phyloP scores from a whole-genome alignment of 2,113 vertebrate species.

The Indicator indicator region DNA sequence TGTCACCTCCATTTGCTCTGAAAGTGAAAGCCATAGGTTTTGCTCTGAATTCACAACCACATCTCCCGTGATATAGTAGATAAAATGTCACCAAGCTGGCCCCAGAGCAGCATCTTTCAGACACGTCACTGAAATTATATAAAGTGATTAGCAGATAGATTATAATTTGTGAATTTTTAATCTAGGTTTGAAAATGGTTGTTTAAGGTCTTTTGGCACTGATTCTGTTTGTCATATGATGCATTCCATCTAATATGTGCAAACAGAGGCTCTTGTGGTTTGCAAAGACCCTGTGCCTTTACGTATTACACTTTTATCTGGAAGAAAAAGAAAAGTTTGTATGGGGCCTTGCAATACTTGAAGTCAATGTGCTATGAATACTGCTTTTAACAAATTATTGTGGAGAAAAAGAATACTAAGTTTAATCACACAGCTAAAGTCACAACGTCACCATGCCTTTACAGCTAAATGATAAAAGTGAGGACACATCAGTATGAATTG shows the following conservation, averaged over 20 bases:
- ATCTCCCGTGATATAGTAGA: not conserved
- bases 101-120: not conserved
- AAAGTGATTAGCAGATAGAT: not conserved
- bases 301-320: not conserved
- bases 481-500: constrained; percentile 65
- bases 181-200: not conserved
- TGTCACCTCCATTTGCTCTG: not conserved
- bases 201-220: not conserved
- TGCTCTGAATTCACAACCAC: not conserved
- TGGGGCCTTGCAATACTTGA: not conserved
- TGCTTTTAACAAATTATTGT: constrained; percentile 52
- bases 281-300: not conserved
- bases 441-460: constrained; percentile 33
- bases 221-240: not conserved
- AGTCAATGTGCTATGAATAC: constrained; percentile 17
- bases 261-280: not conserved
- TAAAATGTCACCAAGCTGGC: not conserved
- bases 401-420: constrained; percentile 23
- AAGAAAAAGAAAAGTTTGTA: not conserved
- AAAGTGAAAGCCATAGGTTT: not conserved
- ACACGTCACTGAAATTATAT: not conserved
- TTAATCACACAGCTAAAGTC: constrained; percentile 38
- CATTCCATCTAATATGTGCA: not conserved
- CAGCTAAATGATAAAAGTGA: constrained; percentile 65
- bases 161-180: not conserved